Base-by-base conservation (phyloP, 2,797 vertebrate genomes). In the Sebastes iracundus region DNA sequence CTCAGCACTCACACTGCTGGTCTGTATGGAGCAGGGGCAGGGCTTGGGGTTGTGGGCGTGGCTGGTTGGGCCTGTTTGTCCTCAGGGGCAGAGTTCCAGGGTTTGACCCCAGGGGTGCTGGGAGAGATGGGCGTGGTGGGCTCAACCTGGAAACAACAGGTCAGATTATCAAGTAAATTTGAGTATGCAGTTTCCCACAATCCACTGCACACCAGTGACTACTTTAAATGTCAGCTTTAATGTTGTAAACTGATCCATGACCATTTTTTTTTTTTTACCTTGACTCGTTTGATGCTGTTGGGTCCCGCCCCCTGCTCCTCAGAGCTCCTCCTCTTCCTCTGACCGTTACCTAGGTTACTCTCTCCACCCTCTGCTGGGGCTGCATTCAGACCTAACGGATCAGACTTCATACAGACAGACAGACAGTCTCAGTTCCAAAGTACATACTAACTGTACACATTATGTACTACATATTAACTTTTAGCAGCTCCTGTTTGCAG, bases 311-410 rank as follows among this genome's bases (percentile, higher is more conserved):
- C 93, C 65, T 93, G 94, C 74, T 99, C 98, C 77, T 99, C 98
- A 0, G 98, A 98, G 77, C 94, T 95, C 77, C 96, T 95, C 93
- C 97, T 96, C 88, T 98, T 99, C 87, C 97, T 95, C 69, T 97
- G 94, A 59, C 96, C 97, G 60, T 95, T 97, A 63, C 98, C 97
- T 38, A 96, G 86, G 59, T 92, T 94, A 22, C 94, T 64, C 0
- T 95, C 96, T 1, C 78, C 92, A 0, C 92, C 96, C 80, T 99
- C 98, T 55, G 96, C 96, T 0, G 98, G 97, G 23, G 98, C 97
- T 0, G 98, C 97, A 0, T 99, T 99, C 90, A 99, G 88, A 58
- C 98, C 98, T 93, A 99, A 93, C 68, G 98, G 98, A 88, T 99
- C 98, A 7, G 98, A 99, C 98, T 99, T 49, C 82, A 80, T 77